These are phyloP conservation scores for Steinernema khuongi DNA, from an alignment of 1,140 invertebrate species.

Conservation along the genomic window DNA sequence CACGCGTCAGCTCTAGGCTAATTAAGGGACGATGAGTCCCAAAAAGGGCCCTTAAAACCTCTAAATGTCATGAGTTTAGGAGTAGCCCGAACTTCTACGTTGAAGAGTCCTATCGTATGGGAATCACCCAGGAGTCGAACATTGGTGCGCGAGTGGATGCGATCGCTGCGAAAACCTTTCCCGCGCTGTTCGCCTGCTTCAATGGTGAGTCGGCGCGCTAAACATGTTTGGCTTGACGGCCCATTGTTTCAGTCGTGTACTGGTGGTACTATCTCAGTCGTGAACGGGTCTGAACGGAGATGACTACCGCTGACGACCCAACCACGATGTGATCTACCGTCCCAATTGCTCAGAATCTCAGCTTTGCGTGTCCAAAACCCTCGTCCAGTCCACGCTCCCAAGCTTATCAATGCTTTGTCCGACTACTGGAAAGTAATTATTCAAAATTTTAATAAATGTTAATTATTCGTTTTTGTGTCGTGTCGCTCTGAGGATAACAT, in stretches of 20 bases:
- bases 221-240: too few species aligned
- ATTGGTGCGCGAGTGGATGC: conserved; percentile 50
- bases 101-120: background rate
- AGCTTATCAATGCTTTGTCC: conserved; percentile 2
- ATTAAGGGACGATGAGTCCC: too few species aligned
- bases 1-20: background rate
- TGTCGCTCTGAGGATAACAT: too few species aligned
- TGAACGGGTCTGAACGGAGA: background rate
- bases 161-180: conserved; percentile 51
- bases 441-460: background rate
- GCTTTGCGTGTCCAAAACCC: conserved; percentile 5
- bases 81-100: conserved; percentile 27
- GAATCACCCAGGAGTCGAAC: conserved; percentile 12
- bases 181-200: conserved; percentile 46
- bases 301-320: background rate
- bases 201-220: conserved; percentile 41
- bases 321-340: conserved; percentile 7
- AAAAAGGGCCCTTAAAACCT: too few species aligned
- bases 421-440: background rate
- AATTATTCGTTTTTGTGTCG: too few species aligned
- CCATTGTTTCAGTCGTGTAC: conserved; percentile 47
- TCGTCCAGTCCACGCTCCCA: background rate
- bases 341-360: conserved; percentile 2
- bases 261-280: conserved; percentile 56
- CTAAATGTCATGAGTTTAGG: background rate